Percentiles rank a stretch among this genome's conserved stretches.
phyloP scores from a whole-genome alignment of 2,113 vertebrate species.

The Gymnogyps californianus region DNA sequence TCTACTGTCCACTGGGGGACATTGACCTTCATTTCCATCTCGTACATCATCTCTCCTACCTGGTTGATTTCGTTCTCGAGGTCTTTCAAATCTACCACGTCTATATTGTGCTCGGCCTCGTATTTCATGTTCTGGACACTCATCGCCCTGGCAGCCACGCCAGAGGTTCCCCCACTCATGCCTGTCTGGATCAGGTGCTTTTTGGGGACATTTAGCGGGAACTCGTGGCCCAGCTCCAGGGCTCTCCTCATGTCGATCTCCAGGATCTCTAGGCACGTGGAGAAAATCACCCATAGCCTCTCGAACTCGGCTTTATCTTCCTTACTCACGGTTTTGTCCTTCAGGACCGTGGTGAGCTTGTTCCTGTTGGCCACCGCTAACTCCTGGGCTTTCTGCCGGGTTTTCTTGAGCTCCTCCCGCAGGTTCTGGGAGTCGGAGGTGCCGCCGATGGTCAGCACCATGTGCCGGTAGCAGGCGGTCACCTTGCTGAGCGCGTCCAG shows the following conservation, averaged over 20 bases:
- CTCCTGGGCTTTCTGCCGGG: slow-evolving; percentile 91
- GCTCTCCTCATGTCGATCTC: slow-evolving; percentile 94
- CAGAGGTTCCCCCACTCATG: slow-evolving; percentile 86
- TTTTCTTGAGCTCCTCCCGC: slow-evolving; percentile 90
- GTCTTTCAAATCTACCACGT: slow-evolving; percentile 85
- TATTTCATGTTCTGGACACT: slow-evolving; percentile 92
- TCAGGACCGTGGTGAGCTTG: slow-evolving; percentile 85
- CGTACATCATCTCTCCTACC: slow-evolving; percentile 91
- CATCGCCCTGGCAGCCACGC: slow-evolving; percentile 88
- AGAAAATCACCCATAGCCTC: slow-evolving; percentile 95
- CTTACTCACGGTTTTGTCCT: slow-evolving; percentile 81
- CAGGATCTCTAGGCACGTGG: slow-evolving; percentile 92
- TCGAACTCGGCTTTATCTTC: slow-evolving; percentile 92
- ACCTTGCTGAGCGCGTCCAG: slow-evolving; percentile 92
- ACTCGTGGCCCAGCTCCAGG: slow-evolving; percentile 89
- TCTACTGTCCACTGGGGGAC: slow-evolving; percentile 98
- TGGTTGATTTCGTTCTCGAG: slow-evolving; percentile 89
- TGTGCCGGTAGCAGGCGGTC: slow-evolving; percentile 91
- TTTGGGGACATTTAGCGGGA: slow-evolving; percentile 87
- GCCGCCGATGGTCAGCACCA: slow-evolving; percentile 92
- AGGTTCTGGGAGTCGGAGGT: slow-evolving; percentile 93
- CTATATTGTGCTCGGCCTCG: slow-evolving; percentile 84
- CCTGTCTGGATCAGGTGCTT: slow-evolving; percentile 92
- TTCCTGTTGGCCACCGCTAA: slow-evolving; percentile 86
- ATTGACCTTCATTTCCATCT: slow-evolving; percentile 98